Conservation (phyloP, 2,797 vertebrate genomes). For the Sparus aurata region DNA sequence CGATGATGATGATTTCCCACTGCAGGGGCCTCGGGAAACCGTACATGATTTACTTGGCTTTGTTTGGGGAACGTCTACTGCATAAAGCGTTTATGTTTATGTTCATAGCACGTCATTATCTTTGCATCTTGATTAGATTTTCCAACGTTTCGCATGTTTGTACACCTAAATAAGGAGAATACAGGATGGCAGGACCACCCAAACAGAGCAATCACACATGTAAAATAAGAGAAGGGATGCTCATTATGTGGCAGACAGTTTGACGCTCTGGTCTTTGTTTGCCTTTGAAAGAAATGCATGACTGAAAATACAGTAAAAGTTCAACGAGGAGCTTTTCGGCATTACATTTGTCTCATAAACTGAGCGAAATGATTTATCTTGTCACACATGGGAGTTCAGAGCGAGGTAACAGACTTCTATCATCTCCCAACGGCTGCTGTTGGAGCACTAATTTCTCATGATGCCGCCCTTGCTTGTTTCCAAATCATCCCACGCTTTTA, state of each 20-base stretch:
- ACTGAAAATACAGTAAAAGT: constrained; percentile 18
- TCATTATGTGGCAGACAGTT: constrained; percentile 71
- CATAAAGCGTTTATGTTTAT: constrained; percentile 71
- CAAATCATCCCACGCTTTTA: constrained; percentile 51
- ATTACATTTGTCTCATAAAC: constrained; percentile 34
- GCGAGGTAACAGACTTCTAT: constrained; percentile 43
- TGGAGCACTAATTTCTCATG: constrained; percentile 51
- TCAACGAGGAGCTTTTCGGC: constrained; percentile 11
- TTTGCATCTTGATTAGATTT: constrained; percentile 77
- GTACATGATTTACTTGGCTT: constrained; percentile 69
- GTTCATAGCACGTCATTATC: constrained; percentile 73
- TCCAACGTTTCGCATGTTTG: constrained; percentile 65
- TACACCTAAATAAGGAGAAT: constrained; percentile 66
- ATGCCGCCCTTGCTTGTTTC: constrained; percentile 55
- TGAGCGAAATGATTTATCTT: constrained; percentile 41
- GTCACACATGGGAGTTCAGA: constrained; percentile 37
- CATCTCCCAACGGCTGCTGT: constrained; percentile 22
- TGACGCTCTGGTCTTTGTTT: constrained; percentile 53
- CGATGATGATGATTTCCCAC: constrained; percentile 25
- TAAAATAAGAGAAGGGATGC: constrained; percentile 67
- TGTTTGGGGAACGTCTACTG: constrained; percentile 71
- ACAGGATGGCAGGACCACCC: constrained; percentile 75
- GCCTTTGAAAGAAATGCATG: neutral
- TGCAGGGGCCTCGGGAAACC: constrained; percentile 33
- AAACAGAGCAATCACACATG: constrained; percentile 61